Base-by-base conservation (phyloP, 2,113 vertebrate species). In the Aplodontia rufa region DNA sequence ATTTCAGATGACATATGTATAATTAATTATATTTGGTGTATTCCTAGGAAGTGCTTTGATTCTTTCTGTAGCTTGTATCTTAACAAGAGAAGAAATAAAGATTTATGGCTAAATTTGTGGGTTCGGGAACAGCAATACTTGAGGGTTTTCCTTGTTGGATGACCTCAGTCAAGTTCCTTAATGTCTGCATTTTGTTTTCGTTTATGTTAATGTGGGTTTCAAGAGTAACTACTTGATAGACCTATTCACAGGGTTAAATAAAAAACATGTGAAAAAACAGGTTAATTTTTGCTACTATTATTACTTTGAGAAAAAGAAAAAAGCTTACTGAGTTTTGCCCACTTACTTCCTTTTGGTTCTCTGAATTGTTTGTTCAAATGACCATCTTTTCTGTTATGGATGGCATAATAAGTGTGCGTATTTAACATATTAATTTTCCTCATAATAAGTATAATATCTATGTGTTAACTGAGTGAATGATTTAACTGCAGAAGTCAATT, bases 341-440 rank as follows among this genome's bases (percentile, higher is more conserved):
- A 55, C 10, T 92, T 90, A 84, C 55, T 93, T 95, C 92, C 88
- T 19, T 87, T 87, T 86, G 26, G 79, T 80, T 64, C 35, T n/a
- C 86, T 14, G 74, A 89, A 89, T 94, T 90, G 66, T 30, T 86
- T 90, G n/a, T 81, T 40, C 51, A 93, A 91, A 10, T 92, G 45
- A 51, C 20, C 4, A n/a, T 69, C 60, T 66, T 92, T 96, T 92
- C 58, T 45, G 28, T 74, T 87, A 30, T 45, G 75, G 32, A 13
- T 93, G 13, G 16, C 76, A 68, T 7, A n/a, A 28, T 85, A 51
- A 1, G 2, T 49, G 10, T 71, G 10, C 40, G 86, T 76, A 22
- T 35, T 90, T 93, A 71, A 80, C 89, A 19, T 71, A 88, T 4
- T 60, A 69, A 91, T 58, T 96, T 96, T 80, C 26, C 49, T 96